phyloP scores from a whole-genome alignment of 2,888 invertebrate species.

The Caenorhabditis becei region DNA sequence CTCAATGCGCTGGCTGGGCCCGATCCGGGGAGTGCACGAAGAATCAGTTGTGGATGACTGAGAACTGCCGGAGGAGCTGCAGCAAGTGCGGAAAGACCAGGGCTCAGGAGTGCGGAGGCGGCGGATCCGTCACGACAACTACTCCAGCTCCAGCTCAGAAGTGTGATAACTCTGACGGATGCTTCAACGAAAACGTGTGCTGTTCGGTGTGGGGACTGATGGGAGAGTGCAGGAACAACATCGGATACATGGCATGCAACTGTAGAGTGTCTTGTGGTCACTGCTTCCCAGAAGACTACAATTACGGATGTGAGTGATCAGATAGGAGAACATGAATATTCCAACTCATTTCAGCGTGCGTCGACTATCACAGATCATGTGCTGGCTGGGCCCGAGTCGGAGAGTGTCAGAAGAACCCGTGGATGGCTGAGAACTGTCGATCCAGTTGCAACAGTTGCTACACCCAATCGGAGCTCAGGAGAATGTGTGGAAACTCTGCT shows the following conservation, averaged over 20 bases:
- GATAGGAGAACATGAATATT: background rate
- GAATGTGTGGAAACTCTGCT: slow-evolving; percentile 60
- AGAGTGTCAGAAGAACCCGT: slow-evolving; percentile 76
- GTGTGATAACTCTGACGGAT: slow-evolving; percentile 74
- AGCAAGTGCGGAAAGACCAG: slow-evolving; percentile 70
- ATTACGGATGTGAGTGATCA: slow-evolving; percentile 70
- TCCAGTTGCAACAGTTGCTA: slow-evolving; percentile 67
- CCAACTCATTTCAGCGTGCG: slow-evolving; percentile 62
- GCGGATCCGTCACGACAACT: slow-evolving; percentile 46
- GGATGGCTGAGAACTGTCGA: slow-evolving; percentile 79
- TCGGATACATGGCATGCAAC: slow-evolving; percentile 79
- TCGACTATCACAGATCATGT: slow-evolving; percentile 73
- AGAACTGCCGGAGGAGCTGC: slow-evolving; percentile 77
- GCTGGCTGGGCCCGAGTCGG: slow-evolving; percentile 73
- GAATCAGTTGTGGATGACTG: slow-evolving; percentile 78
- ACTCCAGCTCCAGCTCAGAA: slow-evolving; percentile 47
- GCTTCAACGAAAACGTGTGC: slow-evolving; percentile 79
- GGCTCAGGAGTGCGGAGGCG: slow-evolving; percentile 71
- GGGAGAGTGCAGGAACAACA: slow-evolving; percentile 71
- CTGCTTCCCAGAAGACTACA: slow-evolving; percentile 78
- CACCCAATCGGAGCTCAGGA: slow-evolving; percentile 64
- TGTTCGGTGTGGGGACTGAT: slow-evolving; percentile 73
- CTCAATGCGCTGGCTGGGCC: slow-evolving; percentile 74
- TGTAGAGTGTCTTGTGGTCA: slow-evolving; percentile 80
- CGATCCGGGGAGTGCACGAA: slow-evolving; percentile 74